Base-by-base conservation (phyloP, 2,888 invertebrate genomes). In the Protophormia terraenovae region DNA sequence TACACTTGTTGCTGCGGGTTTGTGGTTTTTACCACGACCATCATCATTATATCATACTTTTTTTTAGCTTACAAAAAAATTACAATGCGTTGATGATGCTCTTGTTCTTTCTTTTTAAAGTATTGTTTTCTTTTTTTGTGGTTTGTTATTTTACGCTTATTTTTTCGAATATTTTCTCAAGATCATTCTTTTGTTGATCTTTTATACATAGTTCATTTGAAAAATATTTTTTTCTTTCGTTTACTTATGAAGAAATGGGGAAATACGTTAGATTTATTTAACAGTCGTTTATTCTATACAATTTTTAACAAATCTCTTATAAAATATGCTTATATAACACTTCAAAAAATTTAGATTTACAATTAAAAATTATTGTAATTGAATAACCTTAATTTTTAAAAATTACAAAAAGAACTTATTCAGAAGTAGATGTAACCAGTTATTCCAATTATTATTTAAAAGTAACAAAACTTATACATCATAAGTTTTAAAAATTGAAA, bases 1-100 rank as follows among this genome's bases (percentile, higher is more conserved):
- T 85, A 90, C 91, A 91, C 91, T 91, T 91, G 91, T 91, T 90
- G 89, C 90, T 90, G 90, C 91, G 90, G 91, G 90, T 90, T 89
- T 90, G 90, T 88, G 90, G 91, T 84, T 89, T 87, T 75, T 78
- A 24, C n/a, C n/a, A n/a, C 67, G 27, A 81, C 72, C 84, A 81
- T 81, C 66, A 77, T 67, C 73, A 73, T 73, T 78, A 73, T 81
- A 84, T 77, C 72, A 84, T 69, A 2, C 29, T 64, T 60, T 77
- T 62, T 78, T 47, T 64, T 22, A 45, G 60, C 45, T 53, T 8
- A 53, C 35, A 35, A 29, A 27, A 64, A 79, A 73, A 69, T 10
- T 53, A 83, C 66, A 85, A 69, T 85, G 84, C 84, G 81, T 79
- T 81, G 69, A 69, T 81, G 67, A 77, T 77, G 77, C 81, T 82